These are phyloP conservation scores for Erebia ligea DNA, from an alignment of 2,888 invertebrate species.

Conservation along the genomic window DNA sequence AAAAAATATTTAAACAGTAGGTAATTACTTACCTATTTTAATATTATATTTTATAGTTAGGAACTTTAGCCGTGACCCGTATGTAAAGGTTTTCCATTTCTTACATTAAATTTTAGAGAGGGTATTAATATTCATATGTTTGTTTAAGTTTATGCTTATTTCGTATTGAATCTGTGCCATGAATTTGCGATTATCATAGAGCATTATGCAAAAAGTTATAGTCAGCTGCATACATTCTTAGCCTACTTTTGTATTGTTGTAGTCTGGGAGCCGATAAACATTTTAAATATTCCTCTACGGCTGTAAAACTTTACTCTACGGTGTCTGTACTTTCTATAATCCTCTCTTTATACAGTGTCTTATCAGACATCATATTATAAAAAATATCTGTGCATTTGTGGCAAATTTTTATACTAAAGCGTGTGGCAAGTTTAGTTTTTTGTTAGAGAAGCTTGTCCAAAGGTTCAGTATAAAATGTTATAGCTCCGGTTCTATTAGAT, in stretches of 20 bases:
- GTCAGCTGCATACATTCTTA: slow-evolving; percentile 33
- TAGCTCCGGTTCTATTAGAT: background rate
- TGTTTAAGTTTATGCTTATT: slow-evolving; percentile 14
- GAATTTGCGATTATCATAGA: slow-evolving; percentile 31
- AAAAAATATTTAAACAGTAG: background rate
- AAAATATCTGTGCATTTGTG: too few species aligned
- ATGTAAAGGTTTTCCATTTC: background rate
- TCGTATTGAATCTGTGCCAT: slow-evolving; percentile 30
- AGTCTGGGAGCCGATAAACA: slow-evolving; percentile 5
- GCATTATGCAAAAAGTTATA: slow-evolving; percentile 39
- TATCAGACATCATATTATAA: too few species aligned
- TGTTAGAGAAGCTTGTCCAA: background rate
- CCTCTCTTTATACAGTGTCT: too few species aligned
- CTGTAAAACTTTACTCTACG: too few species aligned
- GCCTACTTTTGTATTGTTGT: slow-evolving; percentile 30
- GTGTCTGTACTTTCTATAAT: too few species aligned
- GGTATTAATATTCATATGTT: background rate
- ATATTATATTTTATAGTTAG: too few species aligned
- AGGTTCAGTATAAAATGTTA: background rate
- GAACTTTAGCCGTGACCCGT: background rate
- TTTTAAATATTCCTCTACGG: too few species aligned
- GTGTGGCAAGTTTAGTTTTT: too few species aligned
- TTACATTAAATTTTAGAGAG: too few species aligned
- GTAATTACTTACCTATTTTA: background rate
- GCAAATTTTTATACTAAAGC: too few species aligned